phyloP scores from a whole-genome alignment of 2,797 vertebrate genomes.

The Ceryle rudis region DNA sequence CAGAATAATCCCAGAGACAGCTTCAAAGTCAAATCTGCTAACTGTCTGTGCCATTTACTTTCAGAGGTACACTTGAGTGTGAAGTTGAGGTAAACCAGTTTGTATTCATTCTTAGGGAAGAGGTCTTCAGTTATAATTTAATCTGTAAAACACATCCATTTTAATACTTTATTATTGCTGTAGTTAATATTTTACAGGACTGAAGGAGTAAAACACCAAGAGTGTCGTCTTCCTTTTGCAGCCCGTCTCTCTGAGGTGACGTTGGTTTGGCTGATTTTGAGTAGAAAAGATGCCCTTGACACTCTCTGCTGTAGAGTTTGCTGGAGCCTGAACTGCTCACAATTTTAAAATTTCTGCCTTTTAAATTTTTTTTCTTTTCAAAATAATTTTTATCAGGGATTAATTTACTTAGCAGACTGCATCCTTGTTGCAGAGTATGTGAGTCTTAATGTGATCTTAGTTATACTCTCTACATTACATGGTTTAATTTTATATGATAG shows the following conservation, averaged over 20 bases:
- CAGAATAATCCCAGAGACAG: background rate
- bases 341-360: background rate
- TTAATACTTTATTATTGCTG: background rate
- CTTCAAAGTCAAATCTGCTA: background rate
- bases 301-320: background rate
- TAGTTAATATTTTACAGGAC: background rate
- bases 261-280: background rate
- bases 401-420: background rate
- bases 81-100: background rate
- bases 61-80: background rate
- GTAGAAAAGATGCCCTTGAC: background rate
- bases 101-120: background rate
- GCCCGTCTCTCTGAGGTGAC: background rate
- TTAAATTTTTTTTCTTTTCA: background rate
- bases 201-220: background rate
- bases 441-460: background rate
- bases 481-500: background rate
- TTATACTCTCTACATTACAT: background rate
- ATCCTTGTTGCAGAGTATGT: background rate
- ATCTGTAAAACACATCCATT: background rate
- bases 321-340: background rate
- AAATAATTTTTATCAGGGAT: background rate
- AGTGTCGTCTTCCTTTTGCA: background rate
- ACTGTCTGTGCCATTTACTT: background rate
- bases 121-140: background rate